Conservation (phyloP, 2,113 vertebrate species). For the Anas platyrhynchos region DNA sequence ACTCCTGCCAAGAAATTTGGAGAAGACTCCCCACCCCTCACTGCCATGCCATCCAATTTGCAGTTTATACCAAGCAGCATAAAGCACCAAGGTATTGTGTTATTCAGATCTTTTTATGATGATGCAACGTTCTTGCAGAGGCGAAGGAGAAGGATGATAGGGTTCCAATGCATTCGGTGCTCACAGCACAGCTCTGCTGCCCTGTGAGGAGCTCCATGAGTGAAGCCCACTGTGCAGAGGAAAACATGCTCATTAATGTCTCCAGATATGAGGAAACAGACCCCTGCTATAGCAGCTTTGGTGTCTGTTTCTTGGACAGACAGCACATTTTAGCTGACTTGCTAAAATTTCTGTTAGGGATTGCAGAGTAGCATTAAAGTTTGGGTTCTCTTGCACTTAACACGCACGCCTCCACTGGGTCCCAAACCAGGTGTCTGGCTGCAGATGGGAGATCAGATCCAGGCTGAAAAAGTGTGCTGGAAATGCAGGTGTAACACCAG, state of each 20-base stretch:
- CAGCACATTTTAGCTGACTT: accelerated
- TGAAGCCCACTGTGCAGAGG: not conserved
- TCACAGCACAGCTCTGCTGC: accelerated
- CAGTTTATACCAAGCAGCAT: not conserved
- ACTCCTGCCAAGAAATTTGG: not conserved
- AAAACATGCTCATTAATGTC: not conserved
- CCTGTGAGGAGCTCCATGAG: not conserved
- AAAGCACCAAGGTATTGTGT: not conserved
- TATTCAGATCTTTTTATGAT: not conserved
- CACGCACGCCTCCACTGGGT: accelerated
- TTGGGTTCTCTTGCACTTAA: not conserved
- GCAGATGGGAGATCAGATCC: not conserved
- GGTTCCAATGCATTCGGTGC: accelerated
- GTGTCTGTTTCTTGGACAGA: not conserved
- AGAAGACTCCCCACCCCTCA: not conserved
- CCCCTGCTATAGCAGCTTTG: accelerated
- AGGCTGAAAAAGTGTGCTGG: not conserved
- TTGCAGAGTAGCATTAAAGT: not conserved
- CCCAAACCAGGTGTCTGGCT: accelerated
- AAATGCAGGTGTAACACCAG: not conserved
- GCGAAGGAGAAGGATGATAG: accelerated
- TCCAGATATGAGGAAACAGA: not conserved
- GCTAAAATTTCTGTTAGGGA: not conserved
- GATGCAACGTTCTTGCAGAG: not conserved
- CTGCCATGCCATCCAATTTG: not conserved